A percentile compares a stretch with the other conserved stretches of the same genome.
Conservation (phyloP, 2,113 vertebrate species). For the Microtus montanus region DNA sequence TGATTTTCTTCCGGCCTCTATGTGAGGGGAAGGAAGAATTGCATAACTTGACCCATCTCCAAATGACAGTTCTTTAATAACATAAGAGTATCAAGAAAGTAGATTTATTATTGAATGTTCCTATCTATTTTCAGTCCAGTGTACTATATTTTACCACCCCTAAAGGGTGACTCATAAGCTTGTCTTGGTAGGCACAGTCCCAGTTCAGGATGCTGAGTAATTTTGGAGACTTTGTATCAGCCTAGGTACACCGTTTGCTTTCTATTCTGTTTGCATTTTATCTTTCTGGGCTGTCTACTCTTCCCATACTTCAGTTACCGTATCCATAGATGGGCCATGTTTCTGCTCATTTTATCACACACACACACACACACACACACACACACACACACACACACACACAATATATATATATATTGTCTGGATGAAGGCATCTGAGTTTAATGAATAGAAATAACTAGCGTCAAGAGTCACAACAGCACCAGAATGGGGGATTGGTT, state of each 20-base stretch:
- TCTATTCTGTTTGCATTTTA: background rate
- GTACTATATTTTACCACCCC: conserved; percentile 54
- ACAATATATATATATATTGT: background rate
- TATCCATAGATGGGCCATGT: conserved; percentile 20
- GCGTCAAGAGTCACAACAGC: background rate
- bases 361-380: too few species aligned
- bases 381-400: too few species aligned
- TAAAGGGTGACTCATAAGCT: conserved; percentile 64
- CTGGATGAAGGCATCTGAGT: background rate
- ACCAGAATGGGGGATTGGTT: background rate
- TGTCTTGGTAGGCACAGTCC: conserved; percentile 23
- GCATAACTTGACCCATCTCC: background rate
- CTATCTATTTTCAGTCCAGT: conserved; percentile 71
- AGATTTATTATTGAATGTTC: conserved; percentile 69
- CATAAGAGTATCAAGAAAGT: conserved; percentile 61
- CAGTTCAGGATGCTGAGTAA: conserved; percentile 36
- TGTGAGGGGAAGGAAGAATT: background rate
- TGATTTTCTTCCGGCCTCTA: conserved; percentile 25
- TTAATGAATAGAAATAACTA: conserved; percentile 51
- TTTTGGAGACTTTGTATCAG: conserved; percentile 47
- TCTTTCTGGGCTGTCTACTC: conserved; percentile 19
- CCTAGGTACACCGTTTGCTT: background rate
- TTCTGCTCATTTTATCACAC: background rate
- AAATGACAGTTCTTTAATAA: conserved; percentile 56
- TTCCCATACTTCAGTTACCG: background rate